Percentiles rank a stretch among this genome's conserved stretches.
phyloP scores from a whole-genome alignment of 1,140 invertebrate genomes.

The Megalonaias nervosa region DNA sequence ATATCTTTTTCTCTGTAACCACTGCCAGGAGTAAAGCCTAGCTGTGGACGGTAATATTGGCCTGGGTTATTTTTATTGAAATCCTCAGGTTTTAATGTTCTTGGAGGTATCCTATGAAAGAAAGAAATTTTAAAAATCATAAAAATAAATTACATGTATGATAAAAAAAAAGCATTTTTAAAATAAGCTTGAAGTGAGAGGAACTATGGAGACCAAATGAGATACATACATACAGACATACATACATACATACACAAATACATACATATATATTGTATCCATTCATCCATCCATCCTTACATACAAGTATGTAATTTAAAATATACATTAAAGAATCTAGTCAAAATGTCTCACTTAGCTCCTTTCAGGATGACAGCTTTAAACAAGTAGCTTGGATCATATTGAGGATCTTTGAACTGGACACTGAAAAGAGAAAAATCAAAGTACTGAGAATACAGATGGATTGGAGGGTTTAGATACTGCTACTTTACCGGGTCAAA shows the following conservation, averaged over 20 bases:
- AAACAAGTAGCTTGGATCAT: slow-evolving; percentile 83
- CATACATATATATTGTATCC: no score
- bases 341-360: slow-evolving; percentile 70
- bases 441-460: background rate
- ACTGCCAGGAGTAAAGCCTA: slow-evolving; percentile 61
- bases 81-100: slow-evolving; percentile 86
- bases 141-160: no score
- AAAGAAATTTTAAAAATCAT: background rate
- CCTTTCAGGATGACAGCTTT: slow-evolving; percentile 80
- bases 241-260: no score
- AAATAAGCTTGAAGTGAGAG: no score
- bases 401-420: slow-evolving; percentile 86
- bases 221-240: no score
- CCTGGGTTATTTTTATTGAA: slow-evolving; percentile 74
- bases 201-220: no score
- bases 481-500: no score
- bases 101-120: slow-evolving; percentile 74
- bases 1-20: slow-evolving; percentile 63
- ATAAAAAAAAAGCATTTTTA: no score
- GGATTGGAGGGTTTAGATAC: no score
- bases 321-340: no score
- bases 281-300: no score
- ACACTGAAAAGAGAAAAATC: slow-evolving; percentile 76
- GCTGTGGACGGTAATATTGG: slow-evolving; percentile 58
- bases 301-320: no score